Base-by-base conservation (phyloP, 2,888 invertebrate genomes). In the Sinotaia quadrata region DNA sequence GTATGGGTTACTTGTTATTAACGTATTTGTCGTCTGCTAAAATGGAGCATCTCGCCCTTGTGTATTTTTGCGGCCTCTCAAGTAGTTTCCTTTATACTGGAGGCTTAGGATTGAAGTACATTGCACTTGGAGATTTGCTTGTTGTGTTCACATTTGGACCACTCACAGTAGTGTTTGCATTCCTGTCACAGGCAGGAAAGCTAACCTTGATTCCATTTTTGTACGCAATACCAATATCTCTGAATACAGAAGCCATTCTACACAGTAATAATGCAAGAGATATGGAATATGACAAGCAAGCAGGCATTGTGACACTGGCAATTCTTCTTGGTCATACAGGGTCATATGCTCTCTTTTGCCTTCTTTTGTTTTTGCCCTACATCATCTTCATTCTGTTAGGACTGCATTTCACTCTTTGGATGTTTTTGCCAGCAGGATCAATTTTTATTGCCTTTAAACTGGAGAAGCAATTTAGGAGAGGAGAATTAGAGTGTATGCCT, bases 41-140 rank as follows among this genome's bases (percentile, higher is more conserved):
- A 88, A 94, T 97, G 94, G 97, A 97, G 88, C 97, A 97, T 87
- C 90, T 97, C 79, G 97, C 97, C 7, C 89, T 97, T 57, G 94
- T 97, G 0, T 97, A 96, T 87, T 97, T 97, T 89, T 97, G 97
- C 67, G 97, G 97, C 1, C 88, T 97, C 66, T 97, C 96, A 33
- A 95, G 96, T 65, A 96, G 96, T 76, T 97, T 97, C 89, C 90
- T 97, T n/a, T 97, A 97, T 84, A 97, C 97, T 1, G 97, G 97
- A 68, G 97, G 97, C 58, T 94, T 97, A 80, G 97, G 97, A 70
- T 91, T 97, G 68, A 97, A 97, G 88, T 97, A 97, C 85, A 96
- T 97, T 81, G 97, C 96, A 3, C 90, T 97, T 57, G 97, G 97
- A 63, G 97, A 97, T 89, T 93, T 97, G 63, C 90, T 97, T 76